Evolutionary conservation across 2,113 vertebrate species (phyloP).

Genomic region (Dicerorhinus sumatrensis): DNA sequence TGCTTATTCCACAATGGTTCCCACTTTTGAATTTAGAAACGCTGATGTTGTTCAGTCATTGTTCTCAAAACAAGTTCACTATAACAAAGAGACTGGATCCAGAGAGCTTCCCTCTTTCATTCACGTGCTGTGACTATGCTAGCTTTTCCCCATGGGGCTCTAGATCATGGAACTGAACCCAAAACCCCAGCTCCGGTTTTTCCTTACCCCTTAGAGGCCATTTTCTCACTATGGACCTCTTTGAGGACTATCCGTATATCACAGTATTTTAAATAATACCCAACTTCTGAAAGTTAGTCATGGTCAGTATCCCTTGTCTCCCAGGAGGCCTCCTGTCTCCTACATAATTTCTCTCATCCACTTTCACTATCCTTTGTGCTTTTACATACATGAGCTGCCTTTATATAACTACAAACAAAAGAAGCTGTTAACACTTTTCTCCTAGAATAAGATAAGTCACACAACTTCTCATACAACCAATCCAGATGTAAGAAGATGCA

Average conservation of each 20-base stretch:
- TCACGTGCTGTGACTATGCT: background rate
- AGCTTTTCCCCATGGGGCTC: too few relatives aligned
- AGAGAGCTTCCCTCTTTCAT: background rate
- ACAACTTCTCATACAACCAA: background rate
- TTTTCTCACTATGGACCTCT: background rate
- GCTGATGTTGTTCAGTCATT: background rate
- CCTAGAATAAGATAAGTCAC: background rate
- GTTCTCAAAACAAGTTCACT: background rate
- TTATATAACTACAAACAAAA: background rate
- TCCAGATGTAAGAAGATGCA: background rate
- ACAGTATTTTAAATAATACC: background rate
- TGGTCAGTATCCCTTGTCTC: background rate
- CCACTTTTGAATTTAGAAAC: background rate
- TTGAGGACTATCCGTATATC: background rate
- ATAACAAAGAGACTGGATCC: background rate
- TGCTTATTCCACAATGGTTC: background rate
- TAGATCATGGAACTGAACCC: background rate
- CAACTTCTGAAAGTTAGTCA: background rate
- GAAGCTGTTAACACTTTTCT: background rate
- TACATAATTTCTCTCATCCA: background rate
- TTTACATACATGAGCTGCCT: background rate
- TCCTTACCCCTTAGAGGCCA: background rate
- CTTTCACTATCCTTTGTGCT: background rate
- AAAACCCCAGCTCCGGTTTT: background rate
- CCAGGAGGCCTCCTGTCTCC: background rate